Evolutionary conservation across 2,797 vertebrate species (phyloP), one percentile per base, ranked within the genome.

Genomic region (Channallabes apus): DNA sequence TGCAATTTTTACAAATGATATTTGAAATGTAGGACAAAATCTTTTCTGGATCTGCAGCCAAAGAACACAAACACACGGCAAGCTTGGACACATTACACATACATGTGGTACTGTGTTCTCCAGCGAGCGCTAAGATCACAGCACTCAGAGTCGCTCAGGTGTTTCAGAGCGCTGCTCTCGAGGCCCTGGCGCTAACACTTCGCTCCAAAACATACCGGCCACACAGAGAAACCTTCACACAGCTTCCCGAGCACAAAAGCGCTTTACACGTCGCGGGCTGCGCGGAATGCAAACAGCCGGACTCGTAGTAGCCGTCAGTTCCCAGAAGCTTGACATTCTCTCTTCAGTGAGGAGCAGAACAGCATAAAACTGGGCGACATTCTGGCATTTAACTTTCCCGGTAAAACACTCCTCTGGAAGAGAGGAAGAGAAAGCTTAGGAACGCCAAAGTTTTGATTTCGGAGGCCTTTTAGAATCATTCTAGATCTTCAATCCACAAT

Each of bases 201-300:
- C 24, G 78, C 88, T 82, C 77, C 65, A n/a, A 89, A 89, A 90
- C 90, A 88, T 76, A 86, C 69, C 88, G 51, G 78, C 85, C 88
- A 83, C 88, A 89, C 91, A 91, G 88, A 83, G 12, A 41, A 3
- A 88, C 90, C 91, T 90, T 93, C 91, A 92, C 87, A 88, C 89
- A 88, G 87, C 76, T 91, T 89, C 87, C 86, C 80, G 32, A 90
- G 91, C 90, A 90, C 90, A 89, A 90, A 64, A 69, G 89, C 85
- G 32, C 88, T 32, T 76, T 81, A 90, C 82, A 89, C 82, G 86
- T 84, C 93, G 93, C 90, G 41, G 90, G 89, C 83, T 79, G 5
- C 79, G 73, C 88, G 92, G 92, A 94, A 94, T 93, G 93, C 90
- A 94, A 92, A 94, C 92, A 89, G 41, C 71, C 88, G 93, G 84